phyloP scores from a whole-genome alignment of 2,113 vertebrate species.

The Chaetodon trifascialis region DNA sequence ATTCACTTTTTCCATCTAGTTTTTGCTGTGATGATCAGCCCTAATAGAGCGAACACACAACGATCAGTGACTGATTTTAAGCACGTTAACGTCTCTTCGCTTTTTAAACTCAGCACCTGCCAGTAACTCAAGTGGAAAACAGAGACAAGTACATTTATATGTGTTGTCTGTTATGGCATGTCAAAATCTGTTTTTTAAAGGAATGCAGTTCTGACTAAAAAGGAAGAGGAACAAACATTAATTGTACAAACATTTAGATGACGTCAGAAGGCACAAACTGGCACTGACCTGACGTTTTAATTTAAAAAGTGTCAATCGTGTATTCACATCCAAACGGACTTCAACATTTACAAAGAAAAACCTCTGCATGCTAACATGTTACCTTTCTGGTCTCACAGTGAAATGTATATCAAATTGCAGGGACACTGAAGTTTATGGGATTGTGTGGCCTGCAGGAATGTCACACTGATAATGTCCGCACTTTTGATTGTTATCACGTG shows the following conservation, averaged over 20 bases:
- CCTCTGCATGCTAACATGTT: background rate
- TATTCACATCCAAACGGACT: background rate
- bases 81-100: background rate
- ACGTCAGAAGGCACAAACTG: background rate
- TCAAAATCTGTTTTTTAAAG: background rate
- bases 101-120: background rate
- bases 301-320: background rate
- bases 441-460: background rate
- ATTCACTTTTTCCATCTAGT: background rate
- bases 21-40: background rate
- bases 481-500: background rate
- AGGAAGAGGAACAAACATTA: background rate
- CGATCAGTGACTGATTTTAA: slow-evolving; percentile 9
- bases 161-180: background rate
- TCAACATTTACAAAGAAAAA: background rate
- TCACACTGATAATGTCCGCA: background rate
- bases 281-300: background rate
- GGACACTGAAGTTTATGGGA: background rate
- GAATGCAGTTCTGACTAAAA: background rate
- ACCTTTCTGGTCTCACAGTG: background rate
- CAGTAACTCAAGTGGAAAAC: background rate
- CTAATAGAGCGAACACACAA: background rate
- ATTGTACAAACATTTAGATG: background rate
- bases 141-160: background rate
- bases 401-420: background rate